A percentile compares a stretch with the other conserved stretches of the same genome.
Conservation (phyloP, 2,797 vertebrate species). For the Myoxocephalus aenaeus region DNA sequence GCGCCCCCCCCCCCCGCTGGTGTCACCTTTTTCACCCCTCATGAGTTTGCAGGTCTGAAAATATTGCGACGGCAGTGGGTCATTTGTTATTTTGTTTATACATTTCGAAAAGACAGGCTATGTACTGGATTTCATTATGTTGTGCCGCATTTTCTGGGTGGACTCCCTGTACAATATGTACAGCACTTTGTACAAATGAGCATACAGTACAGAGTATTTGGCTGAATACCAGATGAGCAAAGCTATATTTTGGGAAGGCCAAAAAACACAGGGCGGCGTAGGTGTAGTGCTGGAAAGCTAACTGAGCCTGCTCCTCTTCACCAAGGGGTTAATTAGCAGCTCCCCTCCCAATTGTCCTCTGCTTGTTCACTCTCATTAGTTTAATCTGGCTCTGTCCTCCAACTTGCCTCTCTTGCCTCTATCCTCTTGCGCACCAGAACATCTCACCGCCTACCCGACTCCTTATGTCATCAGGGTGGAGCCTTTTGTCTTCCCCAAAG, state of each 20-base stretch:
- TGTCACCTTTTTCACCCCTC: no score
- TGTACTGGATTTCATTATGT: not conserved
- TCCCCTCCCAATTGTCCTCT: constrained; percentile 81
- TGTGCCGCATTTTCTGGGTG: not conserved
- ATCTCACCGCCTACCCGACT: constrained; percentile 53
- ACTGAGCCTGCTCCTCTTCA: constrained; percentile 63
- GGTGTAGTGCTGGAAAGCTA: constrained; percentile 57
- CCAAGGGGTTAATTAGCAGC: constrained; percentile 79
- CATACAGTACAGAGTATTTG: not conserved
- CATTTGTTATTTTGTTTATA: not conserved
- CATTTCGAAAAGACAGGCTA: not conserved
- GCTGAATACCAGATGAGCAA: not conserved
- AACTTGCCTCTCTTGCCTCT: constrained; percentile 66
- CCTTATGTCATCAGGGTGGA: constrained; percentile 60
- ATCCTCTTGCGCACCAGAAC: constrained; percentile 76
- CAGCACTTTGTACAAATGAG: not conserved
- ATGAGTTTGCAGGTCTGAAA: no score
- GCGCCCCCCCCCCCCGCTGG: no score
- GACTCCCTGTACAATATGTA: not conserved
- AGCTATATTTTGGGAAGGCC: constrained; percentile 6
- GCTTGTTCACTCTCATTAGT: constrained; percentile 84
- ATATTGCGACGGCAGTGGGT: not conserved
- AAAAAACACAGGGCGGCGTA: not conserved
- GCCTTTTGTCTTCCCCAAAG: constrained; percentile 44
- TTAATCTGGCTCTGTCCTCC: constrained; percentile 83